Percentiles rank a stretch among this genome's conserved stretches.
Conservation (phyloP, 2,888 invertebrate genomes). For the Masnerella sp. region DNA sequence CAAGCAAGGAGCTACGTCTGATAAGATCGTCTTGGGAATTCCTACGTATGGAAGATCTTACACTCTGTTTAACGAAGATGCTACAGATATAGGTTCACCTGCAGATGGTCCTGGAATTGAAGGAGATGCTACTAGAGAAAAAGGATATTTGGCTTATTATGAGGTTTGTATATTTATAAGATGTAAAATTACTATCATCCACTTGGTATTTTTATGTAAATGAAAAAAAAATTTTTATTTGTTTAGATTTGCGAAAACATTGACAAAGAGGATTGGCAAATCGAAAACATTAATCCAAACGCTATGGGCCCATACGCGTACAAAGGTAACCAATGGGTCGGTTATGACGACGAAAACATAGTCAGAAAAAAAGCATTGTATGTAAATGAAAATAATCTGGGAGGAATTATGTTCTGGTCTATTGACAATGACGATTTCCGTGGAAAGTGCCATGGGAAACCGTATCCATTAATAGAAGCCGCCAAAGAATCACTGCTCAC, state of each 20-base stretch:
- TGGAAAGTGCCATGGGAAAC: slow-evolving; percentile 90
- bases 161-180: slow-evolving; percentile 79
- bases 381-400: slow-evolving; percentile 89
- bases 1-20: slow-evolving; percentile 86
- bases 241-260: slow-evolving; percentile 91
- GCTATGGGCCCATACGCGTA: slow-evolving; percentile 95
- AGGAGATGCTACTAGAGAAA: slow-evolving; percentile 94
- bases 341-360: slow-evolving; percentile 92
- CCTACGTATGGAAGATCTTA: slow-evolving; percentile 95
- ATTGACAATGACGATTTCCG: slow-evolving; percentile 97
- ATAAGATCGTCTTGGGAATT: slow-evolving; percentile 90
- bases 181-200: not conserved
- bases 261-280: slow-evolving; percentile 87
- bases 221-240: not conserved
- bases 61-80: slow-evolving; percentile 91
- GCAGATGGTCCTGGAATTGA: slow-evolving; percentile 94
- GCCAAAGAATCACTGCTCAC: slow-evolving; percentile 90
- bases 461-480: slow-evolving; percentile 94
- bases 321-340: slow-evolving; percentile 94
- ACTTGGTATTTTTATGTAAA: not conserved
- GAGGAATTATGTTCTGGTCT: slow-evolving; percentile 96
- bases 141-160: slow-evolving; percentile 95
- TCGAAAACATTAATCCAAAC: slow-evolving; percentile 87
- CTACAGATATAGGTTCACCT: slow-evolving; percentile 90
- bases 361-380: slow-evolving; percentile 90